Percentiles rank a stretch among this genome's conserved stretches.
Evolutionary conservation across 2,888 invertebrate genomes (phyloP).

Genomic region (Eupithecia insigniata): DNA sequence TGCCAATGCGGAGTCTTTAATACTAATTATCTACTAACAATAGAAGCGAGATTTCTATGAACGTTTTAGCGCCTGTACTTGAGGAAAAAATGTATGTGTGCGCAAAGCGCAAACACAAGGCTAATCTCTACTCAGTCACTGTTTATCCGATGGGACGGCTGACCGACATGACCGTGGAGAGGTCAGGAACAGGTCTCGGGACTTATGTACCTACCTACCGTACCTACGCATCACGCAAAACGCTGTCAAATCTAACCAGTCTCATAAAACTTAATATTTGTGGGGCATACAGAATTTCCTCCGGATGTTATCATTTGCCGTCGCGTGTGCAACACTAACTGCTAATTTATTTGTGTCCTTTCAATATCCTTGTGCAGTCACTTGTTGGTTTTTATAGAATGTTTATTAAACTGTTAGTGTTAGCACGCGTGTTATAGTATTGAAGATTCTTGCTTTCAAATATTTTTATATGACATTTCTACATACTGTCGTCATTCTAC

Average conservation of each 20-base stretch:
- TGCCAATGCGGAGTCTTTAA: conserved; percentile 2
- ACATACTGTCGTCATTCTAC: too few relatives aligned
- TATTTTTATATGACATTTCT: too few relatives aligned
- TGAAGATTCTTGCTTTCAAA: too few relatives aligned
- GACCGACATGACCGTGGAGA: too few relatives aligned
- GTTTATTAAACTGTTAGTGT: background rate
- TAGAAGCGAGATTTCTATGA: background rate
- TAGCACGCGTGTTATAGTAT: background rate
- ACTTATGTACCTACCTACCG: too few relatives aligned
- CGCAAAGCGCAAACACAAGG: too few relatives aligned
- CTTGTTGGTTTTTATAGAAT: background rate
- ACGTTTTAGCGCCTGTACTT: background rate
- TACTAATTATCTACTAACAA: background rate
- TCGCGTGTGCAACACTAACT: conserved; percentile 23
- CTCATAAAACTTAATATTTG: conserved; percentile 29
- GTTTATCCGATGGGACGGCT: too few relatives aligned
- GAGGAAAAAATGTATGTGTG: too few relatives aligned
- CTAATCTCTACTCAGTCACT: too few relatives aligned
- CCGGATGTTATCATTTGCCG: conserved; percentile 30
- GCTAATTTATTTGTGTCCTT: conserved; percentile 30
- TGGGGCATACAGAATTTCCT: conserved; percentile 29
- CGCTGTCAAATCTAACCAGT: background rate
- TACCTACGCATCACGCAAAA: background rate
- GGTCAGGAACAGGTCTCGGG: too few relatives aligned
- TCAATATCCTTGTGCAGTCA: conserved; percentile 14